Evolutionary conservation across 64 coral and sea anemone genomes (phyloP).

Genomic region (Catalaphyllia jardinei): DNA sequence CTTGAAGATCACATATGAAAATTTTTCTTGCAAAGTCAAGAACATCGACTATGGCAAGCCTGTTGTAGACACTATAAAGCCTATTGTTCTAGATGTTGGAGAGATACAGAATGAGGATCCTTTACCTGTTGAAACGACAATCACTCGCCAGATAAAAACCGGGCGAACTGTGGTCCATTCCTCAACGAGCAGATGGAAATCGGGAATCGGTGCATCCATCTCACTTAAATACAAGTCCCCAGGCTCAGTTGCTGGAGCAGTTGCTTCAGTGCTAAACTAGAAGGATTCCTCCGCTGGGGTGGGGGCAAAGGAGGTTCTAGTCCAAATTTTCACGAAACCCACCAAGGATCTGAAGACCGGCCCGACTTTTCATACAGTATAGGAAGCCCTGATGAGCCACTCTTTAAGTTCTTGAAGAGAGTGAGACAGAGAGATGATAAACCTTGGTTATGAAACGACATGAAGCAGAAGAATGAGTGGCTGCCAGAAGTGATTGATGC

Average conservation of each 20-base stretch:
- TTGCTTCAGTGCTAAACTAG: slow-evolving; percentile 60
- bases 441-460: slow-evolving; percentile 64
- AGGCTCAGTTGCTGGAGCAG: slow-evolving; percentile 6
- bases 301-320: slow-evolving; percentile 47
- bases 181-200: slow-evolving; percentile 43
- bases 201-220: slow-evolving; percentile 46
- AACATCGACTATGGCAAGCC: slow-evolving; percentile 51
- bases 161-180: slow-evolving; percentile 67
- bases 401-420: slow-evolving; percentile 52
- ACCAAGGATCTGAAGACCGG: background rate
- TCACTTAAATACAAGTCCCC: slow-evolving; percentile 50
- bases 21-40: slow-evolving; percentile 48
- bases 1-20: slow-evolving; percentile 37
- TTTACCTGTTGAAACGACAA: background rate
- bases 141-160: slow-evolving; percentile 38
- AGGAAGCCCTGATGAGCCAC: slow-evolving; percentile 8
- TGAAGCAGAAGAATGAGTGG: slow-evolving; percentile 42
- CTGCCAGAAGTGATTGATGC: slow-evolving; percentile 8
- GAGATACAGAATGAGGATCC: slow-evolving; percentile 39
- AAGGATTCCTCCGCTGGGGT: slow-evolving; percentile 72
- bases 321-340: slow-evolving; percentile 52
- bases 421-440: slow-evolving; percentile 26
- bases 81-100: slow-evolving; percentile 48
- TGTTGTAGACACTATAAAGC: slow-evolving; percentile 27
- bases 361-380: slow-evolving; percentile 34